These are phyloP conservation scores for Rhynchomys soricoides DNA, from an alignment of 2,113 vertebrate genomes.

Conservation along the genomic window DNA sequence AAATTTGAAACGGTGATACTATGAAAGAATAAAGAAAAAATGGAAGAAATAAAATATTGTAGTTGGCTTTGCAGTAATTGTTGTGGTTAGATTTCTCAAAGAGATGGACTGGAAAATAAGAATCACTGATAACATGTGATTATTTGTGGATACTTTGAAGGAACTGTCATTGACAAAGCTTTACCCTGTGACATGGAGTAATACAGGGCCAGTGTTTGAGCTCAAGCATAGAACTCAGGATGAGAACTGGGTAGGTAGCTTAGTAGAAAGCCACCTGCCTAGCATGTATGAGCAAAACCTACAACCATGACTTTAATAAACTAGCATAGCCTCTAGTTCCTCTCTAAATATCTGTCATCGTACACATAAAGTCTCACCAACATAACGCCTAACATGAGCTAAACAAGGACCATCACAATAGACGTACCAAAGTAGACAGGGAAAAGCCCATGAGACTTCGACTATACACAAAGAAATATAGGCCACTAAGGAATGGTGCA, in stretches of 20 bases:
- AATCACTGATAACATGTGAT: background rate
- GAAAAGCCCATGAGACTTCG: background rate
- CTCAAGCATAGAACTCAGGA: background rate
- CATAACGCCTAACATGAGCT: background rate
- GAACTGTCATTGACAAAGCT: background rate
- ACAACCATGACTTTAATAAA: background rate
- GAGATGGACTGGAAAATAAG: background rate
- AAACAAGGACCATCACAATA: background rate
- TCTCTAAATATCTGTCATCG: background rate
- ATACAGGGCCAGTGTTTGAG: fast-evolving
- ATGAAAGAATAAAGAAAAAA: background rate
- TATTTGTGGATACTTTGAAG: background rate
- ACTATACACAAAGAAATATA: background rate
- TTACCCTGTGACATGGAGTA: no score
- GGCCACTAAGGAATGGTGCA: background rate
- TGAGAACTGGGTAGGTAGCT: background rate
- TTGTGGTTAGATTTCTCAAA: background rate
- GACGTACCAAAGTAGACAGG: background rate
- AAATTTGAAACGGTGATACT: background rate
- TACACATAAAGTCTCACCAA: background rate
- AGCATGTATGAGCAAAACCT: background rate
- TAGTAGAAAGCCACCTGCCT: background rate
- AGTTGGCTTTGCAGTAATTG: background rate
- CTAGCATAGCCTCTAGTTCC: background rate
- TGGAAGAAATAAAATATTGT: background rate